Evolutionary conservation across 2,888 invertebrate genomes (phyloP).

Genomic region (Eutolmus rufibarbis): DNA sequence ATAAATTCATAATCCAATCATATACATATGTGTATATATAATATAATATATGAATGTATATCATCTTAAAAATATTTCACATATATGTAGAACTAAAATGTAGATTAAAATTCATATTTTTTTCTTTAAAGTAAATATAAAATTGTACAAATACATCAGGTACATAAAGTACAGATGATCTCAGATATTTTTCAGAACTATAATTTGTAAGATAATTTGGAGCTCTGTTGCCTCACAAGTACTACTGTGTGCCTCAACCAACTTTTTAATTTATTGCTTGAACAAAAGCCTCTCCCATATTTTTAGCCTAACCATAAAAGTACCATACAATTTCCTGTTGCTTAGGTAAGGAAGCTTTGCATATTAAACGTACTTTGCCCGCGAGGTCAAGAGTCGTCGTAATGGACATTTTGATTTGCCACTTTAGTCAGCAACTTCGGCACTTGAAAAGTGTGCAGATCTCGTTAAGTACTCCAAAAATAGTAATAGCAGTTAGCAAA

Average conservation of each 20-base stretch:
- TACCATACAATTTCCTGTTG: not conserved
- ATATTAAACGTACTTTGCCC: not conserved
- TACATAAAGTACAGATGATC: not conserved
- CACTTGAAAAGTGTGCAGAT: not conserved
- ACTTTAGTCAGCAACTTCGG: not conserved
- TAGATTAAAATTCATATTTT: not conserved
- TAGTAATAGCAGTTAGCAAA: not conserved
- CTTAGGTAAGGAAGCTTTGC: not conserved
- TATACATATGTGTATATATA: too few relatives aligned
- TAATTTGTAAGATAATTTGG: too few relatives aligned
- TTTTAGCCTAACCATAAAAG: not conserved
- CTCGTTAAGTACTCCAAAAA: not conserved
- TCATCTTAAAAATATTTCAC: too few relatives aligned
- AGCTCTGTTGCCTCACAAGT: not conserved
- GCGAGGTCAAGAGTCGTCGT: not conserved
- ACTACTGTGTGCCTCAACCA: not conserved
- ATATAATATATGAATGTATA: too few relatives aligned
- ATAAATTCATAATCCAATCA: too few relatives aligned
- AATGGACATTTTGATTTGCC: not conserved
- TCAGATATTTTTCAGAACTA: too few relatives aligned
- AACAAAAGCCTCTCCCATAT: not conserved
- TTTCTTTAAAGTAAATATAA: too few relatives aligned
- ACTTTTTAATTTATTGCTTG: not conserved
- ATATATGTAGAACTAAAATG: too few relatives aligned
- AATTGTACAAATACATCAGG: too few relatives aligned